Percentiles rank a stretch among this genome's conserved stretches.
Evolutionary conservation across 2,113 vertebrate species (phyloP).

Genomic region (Menidia beryllina): DNA sequence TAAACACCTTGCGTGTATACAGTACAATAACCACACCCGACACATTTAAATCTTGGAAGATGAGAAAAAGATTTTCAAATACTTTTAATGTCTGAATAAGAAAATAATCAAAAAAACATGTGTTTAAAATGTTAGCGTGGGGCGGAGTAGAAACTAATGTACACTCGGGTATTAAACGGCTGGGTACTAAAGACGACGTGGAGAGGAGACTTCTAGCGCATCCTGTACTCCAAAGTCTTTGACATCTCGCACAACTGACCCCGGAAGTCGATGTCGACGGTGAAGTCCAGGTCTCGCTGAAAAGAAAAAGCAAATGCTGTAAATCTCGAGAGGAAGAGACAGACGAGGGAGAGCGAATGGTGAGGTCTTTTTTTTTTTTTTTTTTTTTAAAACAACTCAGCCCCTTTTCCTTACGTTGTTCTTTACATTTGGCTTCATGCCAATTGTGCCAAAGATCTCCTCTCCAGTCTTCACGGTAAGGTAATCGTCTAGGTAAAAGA

Average conservation of each 20-base stretch:
- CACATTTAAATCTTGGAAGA: slow-evolving; percentile 33
- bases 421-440: slow-evolving; percentile 94
- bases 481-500: slow-evolving; percentile 95
- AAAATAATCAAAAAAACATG: slow-evolving; percentile 32
- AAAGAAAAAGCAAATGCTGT: too few species aligned
- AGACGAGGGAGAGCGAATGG: too few species aligned
- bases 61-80: slow-evolving; percentile 61
- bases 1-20: slow-evolving; percentile 49
- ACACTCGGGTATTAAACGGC: slow-evolving; percentile 42
- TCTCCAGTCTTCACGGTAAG: slow-evolving; percentile 94
- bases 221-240: slow-evolving; percentile 92
- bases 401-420: slow-evolving; percentile 88
- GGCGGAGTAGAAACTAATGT: slow-evolving; percentile 42
- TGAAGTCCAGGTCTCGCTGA: slow-evolving; percentile 95
- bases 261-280: slow-evolving; percentile 93
- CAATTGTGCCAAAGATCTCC: slow-evolving; percentile 93
- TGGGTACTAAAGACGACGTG: slow-evolving; percentile 45
- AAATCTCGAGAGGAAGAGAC: too few species aligned
- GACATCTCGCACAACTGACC: slow-evolving; percentile 93
- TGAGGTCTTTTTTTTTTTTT: too few species aligned
- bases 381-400: too few species aligned
- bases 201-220: slow-evolving; percentile 81
- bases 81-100: slow-evolving; percentile 57
- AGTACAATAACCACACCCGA: slow-evolving; percentile 56
- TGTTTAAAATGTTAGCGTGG: slow-evolving; percentile 71